Evolutionary conservation across 2,113 vertebrate species (phyloP), one percentile per base, ranked within the genome.

Genomic region (Chloroceryle aenea): DNA sequence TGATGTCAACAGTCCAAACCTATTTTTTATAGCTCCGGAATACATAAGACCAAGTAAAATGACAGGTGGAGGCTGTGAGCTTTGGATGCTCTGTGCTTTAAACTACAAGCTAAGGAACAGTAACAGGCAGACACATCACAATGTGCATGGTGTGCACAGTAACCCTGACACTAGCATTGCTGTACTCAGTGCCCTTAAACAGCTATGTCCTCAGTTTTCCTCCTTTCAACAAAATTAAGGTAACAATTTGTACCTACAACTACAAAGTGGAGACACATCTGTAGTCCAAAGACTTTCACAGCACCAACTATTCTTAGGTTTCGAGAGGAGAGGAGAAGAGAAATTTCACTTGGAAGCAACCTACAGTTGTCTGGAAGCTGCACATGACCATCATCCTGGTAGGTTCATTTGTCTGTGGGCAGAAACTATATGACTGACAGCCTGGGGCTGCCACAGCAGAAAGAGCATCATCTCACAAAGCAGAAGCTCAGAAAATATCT

Each of bases 301-400:
- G 61, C 16, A 64, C 12, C 25, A 64, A 47, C 21, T 63, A 42
- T 36, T 52, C 42, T 55, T 45, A 53, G 17, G 25, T 86, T 92
- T 48, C 50, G 12, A 40, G 38, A 12, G 38, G 29, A 30, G 63
- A 68, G 69, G 34, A 29, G 48, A 68, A n/a, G n/a, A n/a, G n/a
- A n/a, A n/a, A 59, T 68, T 87, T 48, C 48, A 40, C 5, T 40
- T 38, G 5, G 47, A 74, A 59, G 29, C 22, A 26, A 61, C 8
- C 48, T 78, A 38, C 27, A 42, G 17, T 72, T 47, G 6, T 45
- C 52, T 64, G 58, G 73, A 85, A 91, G 69, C 10, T 78, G 62
- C 30, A 40, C 7, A 9, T n/a, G 56, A 63, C 29, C 32, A 29
- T 18, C 30, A 0, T 48, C 0, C 1, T 79, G 18, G 23, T 36